Base-by-base conservation (phyloP, 2,797 vertebrate species). In the Myoxocephalus aenaeus region DNA sequence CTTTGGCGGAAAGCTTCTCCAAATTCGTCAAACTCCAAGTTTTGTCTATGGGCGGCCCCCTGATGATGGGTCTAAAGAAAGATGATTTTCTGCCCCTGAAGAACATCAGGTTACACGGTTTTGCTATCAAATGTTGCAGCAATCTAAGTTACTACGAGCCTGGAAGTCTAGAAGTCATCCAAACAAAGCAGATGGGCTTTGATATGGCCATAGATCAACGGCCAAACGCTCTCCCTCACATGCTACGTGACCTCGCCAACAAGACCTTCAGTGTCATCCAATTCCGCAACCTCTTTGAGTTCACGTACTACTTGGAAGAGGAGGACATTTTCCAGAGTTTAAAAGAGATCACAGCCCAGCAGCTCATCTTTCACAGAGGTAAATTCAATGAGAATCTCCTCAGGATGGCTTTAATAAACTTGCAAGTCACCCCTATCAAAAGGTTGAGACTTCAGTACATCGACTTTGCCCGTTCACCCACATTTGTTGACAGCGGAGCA, bases 361-460 rank as follows among this genome's bases (percentile, higher is more conserved):
- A 94, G 51, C 68, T 97, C 62, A 88, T 94, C 70, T 96, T 97
- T 76, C 91, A 93, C 90, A 86, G 96, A 53, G 97, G 97, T 0
- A 97, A 97, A 81, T 97, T 96, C 86, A 97, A 96, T 0, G 96
- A 97, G 86, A 94, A 96, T 42, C 89, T 97, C 29, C 77, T 97
- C 29, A 93, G 94, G 68, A 93, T 96, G 92, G 91, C 88, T n/a
- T 82, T 97, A 27, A 50, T 87, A 38, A 96, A 96, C 70, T 34
- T 97, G 38, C 87, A 94, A 62, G 83, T 57, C 1, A 89, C 94
- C 25, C 44, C 7, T 0, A 54, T 97, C 72, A 92, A 89, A 44
- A 36, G 67, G 10, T 63, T 97, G 74, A 92, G 61, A 18, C 90
- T 97, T 70, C 85, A 96, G 68, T 94, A 94, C 61, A 92, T 97